Evolutionary conservation across 2,888 invertebrate genomes (phyloP).

Genomic region (Lumbricus terrestris): DNA sequence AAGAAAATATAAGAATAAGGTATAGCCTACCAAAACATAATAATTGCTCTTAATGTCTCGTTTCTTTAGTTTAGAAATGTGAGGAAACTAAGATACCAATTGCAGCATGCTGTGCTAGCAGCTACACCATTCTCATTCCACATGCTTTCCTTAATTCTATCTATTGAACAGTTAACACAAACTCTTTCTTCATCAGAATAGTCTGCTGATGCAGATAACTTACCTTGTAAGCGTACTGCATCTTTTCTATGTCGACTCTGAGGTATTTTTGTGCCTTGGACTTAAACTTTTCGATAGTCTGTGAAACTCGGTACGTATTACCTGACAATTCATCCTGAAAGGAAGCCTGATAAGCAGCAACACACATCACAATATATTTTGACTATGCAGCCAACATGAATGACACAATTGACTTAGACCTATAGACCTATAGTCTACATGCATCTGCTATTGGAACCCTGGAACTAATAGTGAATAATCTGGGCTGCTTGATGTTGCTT

Average conservation of each 20-base stretch:
- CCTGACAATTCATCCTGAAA: background rate
- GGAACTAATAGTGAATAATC: background rate
- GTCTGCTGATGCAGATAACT: background rate
- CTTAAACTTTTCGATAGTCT: background rate
- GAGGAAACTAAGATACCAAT: no score
- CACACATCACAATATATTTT: background rate
- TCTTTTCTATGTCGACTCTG: background rate
- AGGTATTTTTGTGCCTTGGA: background rate
- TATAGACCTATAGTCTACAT: no score
- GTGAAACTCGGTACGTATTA: background rate
- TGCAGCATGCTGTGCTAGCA: no score
- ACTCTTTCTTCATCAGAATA: background rate
- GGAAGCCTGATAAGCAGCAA: background rate
- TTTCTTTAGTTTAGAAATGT: no score
- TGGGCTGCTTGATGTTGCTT: background rate
- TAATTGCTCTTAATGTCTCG: no score
- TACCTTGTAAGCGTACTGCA: background rate
- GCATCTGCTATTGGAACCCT: background rate
- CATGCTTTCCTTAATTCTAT: no score
- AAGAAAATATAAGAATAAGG: no score
- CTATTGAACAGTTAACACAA: background rate
- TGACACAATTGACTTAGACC: background rate
- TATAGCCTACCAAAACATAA: no score
- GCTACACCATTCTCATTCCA: no score
- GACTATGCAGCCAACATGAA: background rate